These are phyloP conservation scores for Callipepla squamata DNA, from an alignment of 2,113 vertebrate genomes.

Conservation along the genomic window DNA sequence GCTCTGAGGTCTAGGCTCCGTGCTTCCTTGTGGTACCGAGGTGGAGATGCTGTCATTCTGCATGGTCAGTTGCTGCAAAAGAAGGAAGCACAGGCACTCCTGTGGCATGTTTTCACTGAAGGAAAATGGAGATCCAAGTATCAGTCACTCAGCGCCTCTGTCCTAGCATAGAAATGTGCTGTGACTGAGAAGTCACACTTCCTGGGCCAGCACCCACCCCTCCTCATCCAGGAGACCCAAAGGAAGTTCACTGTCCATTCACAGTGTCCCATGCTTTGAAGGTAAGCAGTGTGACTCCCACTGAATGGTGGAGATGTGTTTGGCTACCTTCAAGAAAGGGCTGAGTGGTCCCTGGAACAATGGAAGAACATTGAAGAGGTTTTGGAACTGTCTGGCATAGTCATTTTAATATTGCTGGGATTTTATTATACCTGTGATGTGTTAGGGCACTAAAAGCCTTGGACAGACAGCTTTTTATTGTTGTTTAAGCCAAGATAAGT, in stretches of 20 bases:
- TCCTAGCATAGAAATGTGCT: not conserved
- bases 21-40: not conserved
- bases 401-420: not conserved
- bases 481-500: not conserved
- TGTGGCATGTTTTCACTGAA: not conserved
- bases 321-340: not conserved
- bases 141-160: not conserved
- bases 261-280: not conserved
- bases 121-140: not conserved
- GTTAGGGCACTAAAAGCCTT: not conserved
- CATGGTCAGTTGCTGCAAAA: not conserved
- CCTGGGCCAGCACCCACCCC: not conserved
- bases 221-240: not conserved
- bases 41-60: not conserved
- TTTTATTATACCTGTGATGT: not conserved
- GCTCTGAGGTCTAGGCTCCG: not conserved
- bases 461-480: not conserved
- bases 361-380: not conserved
- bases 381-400: not conserved
- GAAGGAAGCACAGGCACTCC: not conserved
- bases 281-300: not conserved
- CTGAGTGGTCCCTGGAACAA: not conserved
- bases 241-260: not conserved
- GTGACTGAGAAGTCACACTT: rapidly evolving
- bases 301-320: not conserved